Evolutionary conservation across 2,888 invertebrate genomes (phyloP).

Genomic region (Nycteola revayana): DNA sequence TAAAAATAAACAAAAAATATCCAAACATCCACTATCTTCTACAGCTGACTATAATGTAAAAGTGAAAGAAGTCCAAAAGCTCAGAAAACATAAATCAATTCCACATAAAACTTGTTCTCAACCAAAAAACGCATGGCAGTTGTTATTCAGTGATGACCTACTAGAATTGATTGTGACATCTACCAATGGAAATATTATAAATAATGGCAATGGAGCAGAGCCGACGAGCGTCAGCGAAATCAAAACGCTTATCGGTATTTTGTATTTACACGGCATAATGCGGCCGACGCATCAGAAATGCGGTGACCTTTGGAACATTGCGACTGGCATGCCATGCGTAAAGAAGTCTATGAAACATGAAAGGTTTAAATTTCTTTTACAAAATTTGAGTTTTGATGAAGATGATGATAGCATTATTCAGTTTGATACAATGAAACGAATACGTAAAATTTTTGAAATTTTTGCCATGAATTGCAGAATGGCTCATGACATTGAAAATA

Average conservation of each 20-base stretch:
- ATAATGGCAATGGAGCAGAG: slow-evolving; percentile 32
- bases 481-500: slow-evolving; percentile 51
- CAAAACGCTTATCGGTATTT: slow-evolving; percentile 65
- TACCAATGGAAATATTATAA: slow-evolving; percentile 63
- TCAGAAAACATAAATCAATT: slow-evolving; percentile 47
- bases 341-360: slow-evolving; percentile 59
- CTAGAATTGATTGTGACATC: slow-evolving; percentile 64
- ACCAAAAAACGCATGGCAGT: slow-evolving; percentile 66
- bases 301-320: slow-evolving; percentile 63
- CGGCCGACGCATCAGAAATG: slow-evolving; percentile 63
- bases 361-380: slow-evolving; percentile 62
- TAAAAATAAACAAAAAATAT: slow-evolving; percentile 50
- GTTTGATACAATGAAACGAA: slow-evolving; percentile 63
- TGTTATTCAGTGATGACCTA: slow-evolving; percentile 65
- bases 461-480: slow-evolving; percentile 71
- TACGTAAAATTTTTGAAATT: slow-evolving; percentile 69
- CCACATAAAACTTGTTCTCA: slow-evolving; percentile 40
- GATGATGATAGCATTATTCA: slow-evolving; percentile 48
- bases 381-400: slow-evolving; percentile 61
- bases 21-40: slow-evolving; percentile 48
- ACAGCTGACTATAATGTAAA: slow-evolving; percentile 34
- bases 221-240: slow-evolving; percentile 57
- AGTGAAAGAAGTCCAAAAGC: slow-evolving; percentile 39
- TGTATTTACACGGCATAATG: slow-evolving; percentile 70
- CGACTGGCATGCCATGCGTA: slow-evolving; percentile 56